These are phyloP conservation scores for Lucifuga dentata DNA, from an alignment of 2,113 vertebrate genomes.

Conservation along the genomic window DNA sequence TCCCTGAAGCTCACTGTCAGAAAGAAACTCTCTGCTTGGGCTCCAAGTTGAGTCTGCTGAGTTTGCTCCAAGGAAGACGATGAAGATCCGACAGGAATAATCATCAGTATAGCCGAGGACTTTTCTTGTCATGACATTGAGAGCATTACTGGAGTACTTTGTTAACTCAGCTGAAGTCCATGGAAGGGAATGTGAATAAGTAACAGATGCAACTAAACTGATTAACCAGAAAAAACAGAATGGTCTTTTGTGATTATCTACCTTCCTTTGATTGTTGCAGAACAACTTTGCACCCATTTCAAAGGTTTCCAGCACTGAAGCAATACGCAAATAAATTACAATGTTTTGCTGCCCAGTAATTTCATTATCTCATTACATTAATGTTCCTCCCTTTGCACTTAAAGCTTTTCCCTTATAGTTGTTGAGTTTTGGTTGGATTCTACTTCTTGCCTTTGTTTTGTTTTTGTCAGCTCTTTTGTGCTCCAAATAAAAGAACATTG, in stretches of 20 bases:
- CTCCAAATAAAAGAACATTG: constrained; percentile 73
- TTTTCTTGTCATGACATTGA: constrained; percentile 23
- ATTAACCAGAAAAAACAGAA: constrained; percentile 14
- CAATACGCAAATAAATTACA: constrained; percentile 48
- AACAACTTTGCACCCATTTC: constrained; percentile 33
- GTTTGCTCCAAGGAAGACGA: constrained; percentile 38
- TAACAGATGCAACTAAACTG: constrained; percentile 26
- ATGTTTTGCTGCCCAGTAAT: constrained; percentile 47
- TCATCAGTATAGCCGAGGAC: constrained; percentile 23
- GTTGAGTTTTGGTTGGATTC: constrained; percentile 25
- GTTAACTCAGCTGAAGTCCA: not conserved
- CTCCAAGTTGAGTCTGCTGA: constrained; percentile 34
- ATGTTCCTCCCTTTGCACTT: constrained; percentile 62
- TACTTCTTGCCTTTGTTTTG: constrained; percentile 27
- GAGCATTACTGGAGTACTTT: constrained; percentile 51
- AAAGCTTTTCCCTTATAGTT: constrained; percentile 28
- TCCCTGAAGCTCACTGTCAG: constrained; percentile 44
- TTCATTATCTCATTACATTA: constrained; percentile 56
- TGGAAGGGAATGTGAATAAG: constrained; percentile 6
- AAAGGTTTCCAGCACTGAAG: constrained; percentile 54
- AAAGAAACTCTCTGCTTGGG: constrained; percentile 27
- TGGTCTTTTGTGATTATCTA: constrained; percentile 25
- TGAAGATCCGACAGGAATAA: constrained; percentile 24
- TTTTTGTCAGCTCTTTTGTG: constrained; percentile 60
- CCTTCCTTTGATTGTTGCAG: constrained; percentile 38